Evolutionary conservation across 2,797 vertebrate genomes (phyloP).

Genomic region (Acipenser oxyrinchus): DNA sequence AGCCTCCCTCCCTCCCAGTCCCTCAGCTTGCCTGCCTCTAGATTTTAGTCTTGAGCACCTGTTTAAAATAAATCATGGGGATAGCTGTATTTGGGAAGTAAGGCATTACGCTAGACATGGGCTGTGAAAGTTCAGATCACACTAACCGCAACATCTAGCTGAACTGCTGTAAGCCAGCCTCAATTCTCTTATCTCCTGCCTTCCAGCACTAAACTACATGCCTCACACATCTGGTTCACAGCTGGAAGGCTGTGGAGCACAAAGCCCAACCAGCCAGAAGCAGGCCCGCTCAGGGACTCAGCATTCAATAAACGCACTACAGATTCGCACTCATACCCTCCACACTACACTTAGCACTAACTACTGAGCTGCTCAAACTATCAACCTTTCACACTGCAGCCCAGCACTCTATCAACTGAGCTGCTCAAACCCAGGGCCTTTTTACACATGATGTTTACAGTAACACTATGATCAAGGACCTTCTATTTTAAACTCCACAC

Average conservation of each 20-base stretch:
- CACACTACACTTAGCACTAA: no score
- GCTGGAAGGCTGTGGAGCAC: constrained; percentile 34
- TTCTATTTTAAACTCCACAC: no score
- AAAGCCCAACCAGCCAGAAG: constrained; percentile 18
- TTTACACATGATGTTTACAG: no score
- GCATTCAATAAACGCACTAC: not conserved
- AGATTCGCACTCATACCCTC: no score
- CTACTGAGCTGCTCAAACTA: no score
- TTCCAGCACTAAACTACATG: constrained; percentile 47
- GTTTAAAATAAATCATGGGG: constrained; percentile 71
- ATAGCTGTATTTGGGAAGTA: constrained; percentile 69
- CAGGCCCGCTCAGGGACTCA: constrained; percentile 13
- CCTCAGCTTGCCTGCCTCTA: constrained; percentile 31
- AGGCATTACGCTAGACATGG: constrained; percentile 70
- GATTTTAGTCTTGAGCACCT: constrained; percentile 50
- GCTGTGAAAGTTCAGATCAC: constrained; percentile 66
- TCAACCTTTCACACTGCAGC: no score
- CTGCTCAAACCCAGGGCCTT: no score
- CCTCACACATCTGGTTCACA: constrained; percentile 54
- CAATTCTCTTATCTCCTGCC: constrained; percentile 48
- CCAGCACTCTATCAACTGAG: no score
- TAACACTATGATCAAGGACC: no score
- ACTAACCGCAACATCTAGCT: constrained; percentile 61
- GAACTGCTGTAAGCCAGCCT: constrained; percentile 49
- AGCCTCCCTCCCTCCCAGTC: constrained; percentile 29